A percentile compares a stretch with the other conserved stretches of the same genome.
Conservation (phyloP, 1,140 invertebrate species). For the Drosophila ambigua region DNA sequence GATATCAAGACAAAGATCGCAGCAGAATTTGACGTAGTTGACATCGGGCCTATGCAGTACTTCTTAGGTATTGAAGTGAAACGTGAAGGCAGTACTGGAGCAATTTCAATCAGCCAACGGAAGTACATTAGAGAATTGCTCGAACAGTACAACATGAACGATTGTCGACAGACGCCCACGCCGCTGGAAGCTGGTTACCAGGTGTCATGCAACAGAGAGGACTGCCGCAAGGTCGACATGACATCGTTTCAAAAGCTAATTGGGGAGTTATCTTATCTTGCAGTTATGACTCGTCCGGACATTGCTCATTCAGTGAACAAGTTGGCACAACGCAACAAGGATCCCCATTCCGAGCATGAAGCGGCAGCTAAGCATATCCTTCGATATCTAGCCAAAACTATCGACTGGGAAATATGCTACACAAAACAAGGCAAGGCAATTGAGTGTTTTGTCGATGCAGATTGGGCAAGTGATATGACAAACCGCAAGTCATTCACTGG, state of each 20-base stretch:
- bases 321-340: constrained; percentile 17
- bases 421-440: not conserved
- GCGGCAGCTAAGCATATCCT: constrained; percentile 9
- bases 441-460: not conserved
- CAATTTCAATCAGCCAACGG: too few relatives aligned
- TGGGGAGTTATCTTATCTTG: constrained; percentile 40
- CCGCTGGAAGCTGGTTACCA: too few relatives aligned
- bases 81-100: too few relatives aligned
- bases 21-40: too few relatives aligned
- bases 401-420: constrained; percentile 8
- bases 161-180: too few relatives aligned
- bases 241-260: constrained; percentile 35
- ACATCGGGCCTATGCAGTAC: too few relatives aligned
- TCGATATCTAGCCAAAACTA: constrained; percentile 1
- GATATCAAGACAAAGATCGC: too few relatives aligned
- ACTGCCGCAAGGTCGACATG: constrained; percentile 6
- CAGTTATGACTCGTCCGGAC: not conserved
- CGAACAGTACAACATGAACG: too few relatives aligned
- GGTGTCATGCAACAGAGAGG: constrained; percentile 1
- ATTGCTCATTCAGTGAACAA: not conserved
- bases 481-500: constrained; percentile 16
- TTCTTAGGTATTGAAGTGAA: too few relatives aligned
- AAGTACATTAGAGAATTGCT: too few relatives aligned
- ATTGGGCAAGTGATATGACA: constrained; percentile 7
- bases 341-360: constrained; percentile 3